Percentiles rank a stretch among this genome's conserved stretches.
These are phyloP conservation scores for Acanthurus lineatus DNA, from an alignment of 2,797 vertebrate genomes.

Conservation along the genomic window DNA sequence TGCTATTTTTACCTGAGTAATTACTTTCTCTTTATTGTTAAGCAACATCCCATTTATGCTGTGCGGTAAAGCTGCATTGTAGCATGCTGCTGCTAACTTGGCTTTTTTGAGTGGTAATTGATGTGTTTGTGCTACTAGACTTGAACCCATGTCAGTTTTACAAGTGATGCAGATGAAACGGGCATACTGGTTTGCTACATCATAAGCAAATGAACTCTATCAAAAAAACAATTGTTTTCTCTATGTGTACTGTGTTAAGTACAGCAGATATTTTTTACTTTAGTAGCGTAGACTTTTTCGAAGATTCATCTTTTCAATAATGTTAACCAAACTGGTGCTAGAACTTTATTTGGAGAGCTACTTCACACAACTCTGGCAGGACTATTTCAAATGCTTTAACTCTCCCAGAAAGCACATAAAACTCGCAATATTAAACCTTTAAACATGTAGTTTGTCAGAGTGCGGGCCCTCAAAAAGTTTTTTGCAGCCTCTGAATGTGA, in stretches of 20 bases:
- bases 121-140: slow-evolving; percentile 29
- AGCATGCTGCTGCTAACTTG: slow-evolving; percentile 26
- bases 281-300: not conserved
- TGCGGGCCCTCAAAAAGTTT: too few species aligned
- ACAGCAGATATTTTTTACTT: not conserved
- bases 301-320: not conserved
- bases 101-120: slow-evolving; percentile 28
- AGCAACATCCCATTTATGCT: slow-evolving; percentile 21
- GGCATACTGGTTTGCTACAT: slow-evolving; percentile 7
- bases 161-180: slow-evolving; percentile 18
- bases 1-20: not conserved
- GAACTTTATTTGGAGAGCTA: not conserved
- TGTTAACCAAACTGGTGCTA: too few species aligned
- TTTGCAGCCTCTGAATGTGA: too few species aligned
- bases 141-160: slow-evolving; percentile 34
- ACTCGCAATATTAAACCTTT: too few species aligned
- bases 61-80: slow-evolving; percentile 15
- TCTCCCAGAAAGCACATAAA: not conserved
- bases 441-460: too few species aligned
- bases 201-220: slow-evolving; percentile 14
- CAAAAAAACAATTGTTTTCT: not conserved
- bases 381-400: not conserved
- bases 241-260: not conserved
- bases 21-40: slow-evolving; percentile 15
- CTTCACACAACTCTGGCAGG: not conserved